A percentile compares a stretch with the other conserved stretches of the same genome.
These are phyloP conservation scores for Eugnorisma glareosa DNA, from an alignment of 2,888 invertebrate genomes.

Conservation along the genomic window DNA sequence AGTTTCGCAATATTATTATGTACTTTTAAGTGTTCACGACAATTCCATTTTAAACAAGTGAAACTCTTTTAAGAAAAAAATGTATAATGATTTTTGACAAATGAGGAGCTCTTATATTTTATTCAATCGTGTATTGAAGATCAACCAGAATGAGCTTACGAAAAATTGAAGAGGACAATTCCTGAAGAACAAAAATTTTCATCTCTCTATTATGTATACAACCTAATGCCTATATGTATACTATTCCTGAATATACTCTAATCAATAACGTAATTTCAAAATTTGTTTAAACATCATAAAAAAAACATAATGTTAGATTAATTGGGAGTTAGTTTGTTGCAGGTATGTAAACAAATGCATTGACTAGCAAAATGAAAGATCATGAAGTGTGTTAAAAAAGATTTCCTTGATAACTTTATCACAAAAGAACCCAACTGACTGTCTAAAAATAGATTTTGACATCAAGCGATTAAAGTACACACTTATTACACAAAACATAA, in stretches of 20 bases:
- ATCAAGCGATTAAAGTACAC: constrained; percentile 40
- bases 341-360: background rate
- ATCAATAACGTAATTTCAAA: no score
- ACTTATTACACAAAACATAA: constrained; percentile 39
- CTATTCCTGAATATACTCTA: no score
- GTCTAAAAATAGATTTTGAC: constrained; percentile 37
- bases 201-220: background rate
- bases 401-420: background rate
- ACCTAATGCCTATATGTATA: background rate
- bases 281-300: no score
- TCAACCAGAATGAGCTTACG: background rate
- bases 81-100: background rate
- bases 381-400: background rate
- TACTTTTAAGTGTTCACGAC: background rate
- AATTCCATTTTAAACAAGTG: background rate
- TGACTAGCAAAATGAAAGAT: background rate
- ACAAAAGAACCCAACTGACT: background rate
- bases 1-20: background rate
- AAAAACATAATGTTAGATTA: background rate
- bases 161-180: background rate
- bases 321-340: background rate
- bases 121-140: background rate
- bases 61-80: background rate
- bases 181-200: no score
- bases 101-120: background rate